phyloP scores from a whole-genome alignment of 2,888 invertebrate species.

The Dyspetes luteomarginatus region DNA sequence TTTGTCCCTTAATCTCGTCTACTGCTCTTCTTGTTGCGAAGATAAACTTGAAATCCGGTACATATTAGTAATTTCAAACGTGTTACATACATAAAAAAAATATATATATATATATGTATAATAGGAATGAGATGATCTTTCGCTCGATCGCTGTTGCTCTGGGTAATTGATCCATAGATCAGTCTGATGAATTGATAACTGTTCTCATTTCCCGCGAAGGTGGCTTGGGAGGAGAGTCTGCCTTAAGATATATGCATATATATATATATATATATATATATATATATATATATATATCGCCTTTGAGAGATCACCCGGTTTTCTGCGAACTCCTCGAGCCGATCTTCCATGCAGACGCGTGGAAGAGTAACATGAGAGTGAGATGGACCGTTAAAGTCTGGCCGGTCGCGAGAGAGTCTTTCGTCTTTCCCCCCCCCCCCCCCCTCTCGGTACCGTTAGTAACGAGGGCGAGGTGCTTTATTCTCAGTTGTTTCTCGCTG shows the following conservation, averaged over 20 bases:
- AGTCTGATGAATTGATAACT: slow-evolving; percentile 62
- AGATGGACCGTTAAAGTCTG: slow-evolving; percentile 64
- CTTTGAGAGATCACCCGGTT: slow-evolving; percentile 34
- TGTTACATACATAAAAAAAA: not conserved
- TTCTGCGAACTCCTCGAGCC: slow-evolving; percentile 55
- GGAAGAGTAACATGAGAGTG: slow-evolving; percentile 41
- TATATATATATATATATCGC: not conserved
- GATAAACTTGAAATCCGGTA: not conserved
- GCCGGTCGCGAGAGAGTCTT: slow-evolving; percentile 13
- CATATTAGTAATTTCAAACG: not conserved
- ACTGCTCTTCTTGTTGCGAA: not conserved
- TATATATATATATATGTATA: not conserved
- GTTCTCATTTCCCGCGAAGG: slow-evolving; percentile 56
- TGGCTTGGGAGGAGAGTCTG: not conserved
- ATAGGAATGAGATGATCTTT: slow-evolving; percentile 22
- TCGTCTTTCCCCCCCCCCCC: not conserved
- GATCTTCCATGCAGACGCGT: slow-evolving; percentile 36
- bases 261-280: not conserved
- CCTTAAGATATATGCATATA: not conserved
- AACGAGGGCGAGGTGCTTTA: slow-evolving; percentile 60
- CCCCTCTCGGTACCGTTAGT: slow-evolving; percentile 59
- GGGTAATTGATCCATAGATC: slow-evolving; percentile 60
- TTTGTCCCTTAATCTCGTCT: not conserved
- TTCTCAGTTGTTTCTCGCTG: slow-evolving; percentile 20
- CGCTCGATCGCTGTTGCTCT: slow-evolving; percentile 27